Percentiles rank a stretch among this genome's conserved stretches.
These are phyloP conservation scores for Ivindomyrus marchei DNA, from an alignment of 2,113 vertebrate species.

Conservation along the genomic window DNA sequence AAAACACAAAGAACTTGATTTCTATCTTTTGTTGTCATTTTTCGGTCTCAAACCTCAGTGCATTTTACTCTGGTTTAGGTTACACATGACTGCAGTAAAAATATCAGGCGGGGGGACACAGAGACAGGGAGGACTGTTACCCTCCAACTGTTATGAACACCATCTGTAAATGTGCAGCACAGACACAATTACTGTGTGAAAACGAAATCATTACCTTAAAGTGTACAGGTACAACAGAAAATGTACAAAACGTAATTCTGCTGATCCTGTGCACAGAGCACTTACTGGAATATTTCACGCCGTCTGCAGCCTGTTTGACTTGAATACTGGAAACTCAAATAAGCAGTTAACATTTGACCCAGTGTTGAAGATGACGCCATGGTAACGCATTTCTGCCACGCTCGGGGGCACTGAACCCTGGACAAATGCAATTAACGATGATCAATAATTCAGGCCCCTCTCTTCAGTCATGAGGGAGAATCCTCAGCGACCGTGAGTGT, in stretches of 20 bases:
- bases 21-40: neutral
- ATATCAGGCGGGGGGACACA: neutral
- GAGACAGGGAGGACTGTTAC: neutral
- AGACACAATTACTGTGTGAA: neutral
- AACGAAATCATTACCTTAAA: neutral
- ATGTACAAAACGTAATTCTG: neutral
- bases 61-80: neutral
- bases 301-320: neutral
- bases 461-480: neutral
- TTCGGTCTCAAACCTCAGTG: neutral
- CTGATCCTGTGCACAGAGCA: neutral
- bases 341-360: conserved; percentile 1
- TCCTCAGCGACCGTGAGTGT: neutral
- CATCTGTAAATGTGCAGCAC: neutral
- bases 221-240: neutral
- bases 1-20: neutral
- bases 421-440: neutral
- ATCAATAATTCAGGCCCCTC: conserved; percentile 4
- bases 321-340: conserved; percentile 4
- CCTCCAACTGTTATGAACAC: neutral
- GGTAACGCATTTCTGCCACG: neutral
- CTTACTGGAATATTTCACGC: neutral
- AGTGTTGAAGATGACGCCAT: neutral
- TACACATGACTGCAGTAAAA: neutral
- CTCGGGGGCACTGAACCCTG: neutral